These are phyloP conservation scores for Gasteruption jaculator DNA, from an alignment of 2,888 invertebrate species.

Conservation along the genomic window DNA sequence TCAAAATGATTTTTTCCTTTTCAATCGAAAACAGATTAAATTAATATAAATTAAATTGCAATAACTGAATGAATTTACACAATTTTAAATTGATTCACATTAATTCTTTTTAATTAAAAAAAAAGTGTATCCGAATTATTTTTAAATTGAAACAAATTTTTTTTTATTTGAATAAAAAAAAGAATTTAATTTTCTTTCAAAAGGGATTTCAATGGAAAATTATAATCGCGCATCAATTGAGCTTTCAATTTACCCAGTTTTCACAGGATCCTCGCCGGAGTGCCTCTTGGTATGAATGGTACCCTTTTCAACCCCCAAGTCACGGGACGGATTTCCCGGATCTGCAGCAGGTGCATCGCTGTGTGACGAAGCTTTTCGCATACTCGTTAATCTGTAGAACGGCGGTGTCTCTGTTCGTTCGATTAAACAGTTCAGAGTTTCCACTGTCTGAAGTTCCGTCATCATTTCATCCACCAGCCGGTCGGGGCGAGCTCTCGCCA, in stretches of 20 bases:
- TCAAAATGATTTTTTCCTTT: too few species aligned
- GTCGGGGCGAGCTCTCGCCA: slow-evolving; percentile 89
- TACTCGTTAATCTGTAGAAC: slow-evolving; percentile 90
- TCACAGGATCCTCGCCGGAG: slow-evolving; percentile 83
- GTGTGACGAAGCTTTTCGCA: slow-evolving; percentile 85
- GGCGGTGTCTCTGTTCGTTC: slow-evolving; percentile 98
- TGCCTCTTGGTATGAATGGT: slow-evolving; percentile 95
- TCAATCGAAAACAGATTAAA: too few species aligned
- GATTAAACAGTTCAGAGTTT: slow-evolving; percentile 91
- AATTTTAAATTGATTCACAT: not conserved
- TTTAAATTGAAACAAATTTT: too few species aligned
- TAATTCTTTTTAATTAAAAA: too few species aligned
- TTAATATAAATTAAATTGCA: too few species aligned
- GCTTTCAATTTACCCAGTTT: slow-evolving; percentile 59
- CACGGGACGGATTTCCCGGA: slow-evolving; percentile 55
- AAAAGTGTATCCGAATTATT: too few species aligned
- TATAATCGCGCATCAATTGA: too few species aligned
- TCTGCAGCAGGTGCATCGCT: slow-evolving; percentile 56
- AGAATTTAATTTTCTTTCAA: too few species aligned
- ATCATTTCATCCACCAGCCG: slow-evolving; percentile 94
- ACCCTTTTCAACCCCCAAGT: slow-evolving; percentile 81
- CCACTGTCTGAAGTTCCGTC: slow-evolving; percentile 95
- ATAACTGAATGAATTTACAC: too few species aligned
- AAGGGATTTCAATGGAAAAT: not conserved
- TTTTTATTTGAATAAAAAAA: not conserved